Conservation (phyloP, 2,113 vertebrate species). For the Bettongia penicillata region DNA sequence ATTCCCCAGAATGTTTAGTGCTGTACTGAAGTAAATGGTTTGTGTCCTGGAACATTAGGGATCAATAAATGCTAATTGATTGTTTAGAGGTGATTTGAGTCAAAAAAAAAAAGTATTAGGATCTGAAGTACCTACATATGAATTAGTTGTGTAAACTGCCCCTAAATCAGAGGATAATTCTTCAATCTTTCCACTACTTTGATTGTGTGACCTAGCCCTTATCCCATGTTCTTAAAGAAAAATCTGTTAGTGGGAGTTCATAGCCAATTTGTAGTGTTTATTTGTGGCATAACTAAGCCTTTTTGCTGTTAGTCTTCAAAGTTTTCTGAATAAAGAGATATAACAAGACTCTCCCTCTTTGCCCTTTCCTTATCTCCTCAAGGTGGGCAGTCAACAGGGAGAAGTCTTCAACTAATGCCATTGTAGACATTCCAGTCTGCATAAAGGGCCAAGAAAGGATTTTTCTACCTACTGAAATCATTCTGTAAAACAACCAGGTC, state of each 20-base stretch:
- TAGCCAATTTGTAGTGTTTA: neutral
- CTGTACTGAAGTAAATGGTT: neutral
- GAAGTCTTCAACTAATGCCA: neutral
- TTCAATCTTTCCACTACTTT: constrained; percentile 20
- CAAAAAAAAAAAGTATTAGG: neutral
- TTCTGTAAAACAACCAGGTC: neutral
- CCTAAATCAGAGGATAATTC: neutral
- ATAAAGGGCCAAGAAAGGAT: neutral
- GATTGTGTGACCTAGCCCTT: constrained; percentile 13
- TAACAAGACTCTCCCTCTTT: neutral
- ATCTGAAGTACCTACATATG: neutral
- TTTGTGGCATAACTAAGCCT: neutral
- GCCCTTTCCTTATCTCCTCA: constrained; percentile 43
- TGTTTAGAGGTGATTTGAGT: neutral
- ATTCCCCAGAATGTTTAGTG: neutral
- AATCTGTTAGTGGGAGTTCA: neutral
- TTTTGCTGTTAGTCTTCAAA: constrained; percentile 24
- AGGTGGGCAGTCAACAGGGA: neutral
- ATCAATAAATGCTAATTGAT: neutral
- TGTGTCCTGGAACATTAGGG: neutral
- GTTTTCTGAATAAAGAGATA: constrained; percentile 14
- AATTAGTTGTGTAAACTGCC: neutral
- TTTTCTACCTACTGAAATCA: constrained; percentile 8
- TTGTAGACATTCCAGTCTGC: neutral
- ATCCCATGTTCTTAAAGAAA: constrained; percentile 17